Percentiles rank a stretch among this genome's conserved stretches.
Evolutionary conservation across 2,113 vertebrate genomes (phyloP).

Genomic region (Propithecus coquereli): DNA sequence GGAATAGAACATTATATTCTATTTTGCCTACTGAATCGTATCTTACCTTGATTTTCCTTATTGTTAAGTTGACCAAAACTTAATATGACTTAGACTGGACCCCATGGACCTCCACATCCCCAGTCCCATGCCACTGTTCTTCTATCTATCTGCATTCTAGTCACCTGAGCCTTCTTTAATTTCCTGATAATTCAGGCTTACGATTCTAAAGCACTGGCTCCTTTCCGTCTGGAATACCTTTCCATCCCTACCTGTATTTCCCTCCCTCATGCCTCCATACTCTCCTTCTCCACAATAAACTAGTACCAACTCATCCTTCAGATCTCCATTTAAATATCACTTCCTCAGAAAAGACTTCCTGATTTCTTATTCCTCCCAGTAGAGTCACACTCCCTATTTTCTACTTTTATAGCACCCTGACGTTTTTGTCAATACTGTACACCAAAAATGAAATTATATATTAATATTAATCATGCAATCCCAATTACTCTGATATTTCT

Average conservation of each 20-base stretch:
- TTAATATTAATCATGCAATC: neutral
- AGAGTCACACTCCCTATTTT: neutral
- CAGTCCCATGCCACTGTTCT: neutral
- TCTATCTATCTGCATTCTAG: neutral
- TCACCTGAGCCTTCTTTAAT: neutral
- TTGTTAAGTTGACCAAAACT: neutral
- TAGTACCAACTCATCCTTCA: neutral
- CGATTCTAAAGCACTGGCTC: neutral
- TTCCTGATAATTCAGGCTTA: neutral
- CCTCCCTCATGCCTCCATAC: neutral
- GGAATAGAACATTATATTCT: neutral
- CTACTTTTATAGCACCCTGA: neutral
- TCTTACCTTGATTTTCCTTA: neutral
- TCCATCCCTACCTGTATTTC: neutral
- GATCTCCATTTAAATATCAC: neutral
- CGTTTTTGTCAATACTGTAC: neutral
- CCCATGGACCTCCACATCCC: neutral
- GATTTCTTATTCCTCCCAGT: neutral
- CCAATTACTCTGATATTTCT: neutral
- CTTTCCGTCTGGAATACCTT: neutral
- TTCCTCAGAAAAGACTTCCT: neutral
- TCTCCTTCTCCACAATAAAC: neutral
- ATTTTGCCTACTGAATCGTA: neutral
- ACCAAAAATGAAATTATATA: constrained; percentile 11
- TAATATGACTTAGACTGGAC: neutral